A percentile compares a stretch with the other conserved stretches of the same genome.
Conservation (phyloP, 2,797 vertebrate species). For the Epinephelus malabaricus region DNA sequence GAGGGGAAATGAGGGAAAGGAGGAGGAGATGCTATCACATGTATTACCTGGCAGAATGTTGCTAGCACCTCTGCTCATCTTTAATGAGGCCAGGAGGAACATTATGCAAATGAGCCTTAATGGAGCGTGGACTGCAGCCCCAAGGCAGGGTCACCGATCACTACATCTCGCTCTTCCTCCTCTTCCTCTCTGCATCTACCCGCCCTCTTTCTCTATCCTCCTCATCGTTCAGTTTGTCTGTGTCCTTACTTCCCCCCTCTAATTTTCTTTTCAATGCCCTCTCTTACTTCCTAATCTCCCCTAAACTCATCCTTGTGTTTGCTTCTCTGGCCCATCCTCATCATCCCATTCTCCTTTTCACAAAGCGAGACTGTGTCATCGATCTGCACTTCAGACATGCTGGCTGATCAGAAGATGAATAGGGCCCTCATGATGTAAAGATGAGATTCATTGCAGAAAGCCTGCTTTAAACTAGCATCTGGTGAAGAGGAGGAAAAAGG, state of each 20-base stretch:
- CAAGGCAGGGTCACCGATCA: constrained; percentile 61
- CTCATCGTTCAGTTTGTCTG: constrained; percentile 30
- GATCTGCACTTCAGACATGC: constrained; percentile 55
- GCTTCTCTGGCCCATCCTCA: constrained; percentile 24
- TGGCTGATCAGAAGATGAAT: constrained; percentile 68
- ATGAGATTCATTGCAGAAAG: constrained; percentile 59
- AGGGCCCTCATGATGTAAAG: constrained; percentile 54
- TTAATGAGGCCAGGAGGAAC: constrained; percentile 77
- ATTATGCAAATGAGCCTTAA: constrained; percentile 85
- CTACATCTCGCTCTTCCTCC: constrained; percentile 34
- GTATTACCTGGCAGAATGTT: constrained; percentile 64
- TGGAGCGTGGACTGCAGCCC: constrained; percentile 66
- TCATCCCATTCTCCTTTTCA: constrained; percentile 39
- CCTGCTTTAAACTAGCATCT: constrained; percentile 53
- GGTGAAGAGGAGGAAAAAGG: constrained; percentile 23
- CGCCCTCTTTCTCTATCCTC: constrained; percentile 20
- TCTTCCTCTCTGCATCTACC: constrained; percentile 11
- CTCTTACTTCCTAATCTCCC: constrained; percentile 24
- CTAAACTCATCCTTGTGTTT: constrained; percentile 37
- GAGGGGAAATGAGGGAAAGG: background rate
- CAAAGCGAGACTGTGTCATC: constrained; percentile 51
- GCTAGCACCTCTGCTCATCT: constrained; percentile 61
- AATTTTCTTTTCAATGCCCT: constrained; percentile 35
- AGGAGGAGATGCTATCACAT: constrained; percentile 47
- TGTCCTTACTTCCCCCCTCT: constrained; percentile 33